These are phyloP conservation scores for Thera britannica DNA, from an alignment of 2,888 invertebrate genomes.

Conservation along the genomic window DNA sequence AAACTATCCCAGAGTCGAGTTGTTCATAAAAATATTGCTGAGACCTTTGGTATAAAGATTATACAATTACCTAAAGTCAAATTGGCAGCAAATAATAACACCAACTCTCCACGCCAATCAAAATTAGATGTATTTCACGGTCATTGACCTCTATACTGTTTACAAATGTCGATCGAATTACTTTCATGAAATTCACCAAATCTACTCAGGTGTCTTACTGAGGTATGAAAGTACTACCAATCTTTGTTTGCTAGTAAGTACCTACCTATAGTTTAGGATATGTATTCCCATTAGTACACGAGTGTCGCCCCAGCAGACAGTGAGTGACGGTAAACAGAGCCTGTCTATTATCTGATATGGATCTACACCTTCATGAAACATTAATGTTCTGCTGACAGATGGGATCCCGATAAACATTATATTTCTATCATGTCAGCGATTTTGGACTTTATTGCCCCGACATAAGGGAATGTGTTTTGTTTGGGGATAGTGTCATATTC, in stretches of 20 bases:
- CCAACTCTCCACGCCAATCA: too few species aligned
- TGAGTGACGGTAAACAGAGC: constrained; percentile 68
- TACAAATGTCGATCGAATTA: background rate
- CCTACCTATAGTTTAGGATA: constrained; percentile 39
- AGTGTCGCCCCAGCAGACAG: constrained; percentile 57
- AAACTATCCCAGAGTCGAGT: too few species aligned
- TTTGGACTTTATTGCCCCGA: constrained; percentile 29
- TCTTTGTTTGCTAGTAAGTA: background rate
- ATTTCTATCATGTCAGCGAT: constrained; percentile 42
- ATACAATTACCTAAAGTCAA: too few species aligned
- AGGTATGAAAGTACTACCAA: too few species aligned
- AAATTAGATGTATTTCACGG: too few species aligned
- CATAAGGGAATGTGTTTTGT: constrained; percentile 12
- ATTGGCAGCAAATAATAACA: too few species aligned
- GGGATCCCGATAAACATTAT: constrained; percentile 67
- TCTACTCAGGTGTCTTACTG: background rate
- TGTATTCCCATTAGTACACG: constrained; percentile 39
- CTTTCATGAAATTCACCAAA: background rate
- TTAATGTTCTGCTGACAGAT: constrained; percentile 78
- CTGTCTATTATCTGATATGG: constrained; percentile 81
- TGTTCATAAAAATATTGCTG: too few species aligned
- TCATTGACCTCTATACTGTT: background rate
- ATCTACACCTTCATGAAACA: constrained; percentile 80
- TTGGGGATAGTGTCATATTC: constrained; percentile 57
- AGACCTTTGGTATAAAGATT: too few species aligned